Base-by-base conservation (phyloP, 2,113 vertebrate species). In the Progne subis region DNA sequence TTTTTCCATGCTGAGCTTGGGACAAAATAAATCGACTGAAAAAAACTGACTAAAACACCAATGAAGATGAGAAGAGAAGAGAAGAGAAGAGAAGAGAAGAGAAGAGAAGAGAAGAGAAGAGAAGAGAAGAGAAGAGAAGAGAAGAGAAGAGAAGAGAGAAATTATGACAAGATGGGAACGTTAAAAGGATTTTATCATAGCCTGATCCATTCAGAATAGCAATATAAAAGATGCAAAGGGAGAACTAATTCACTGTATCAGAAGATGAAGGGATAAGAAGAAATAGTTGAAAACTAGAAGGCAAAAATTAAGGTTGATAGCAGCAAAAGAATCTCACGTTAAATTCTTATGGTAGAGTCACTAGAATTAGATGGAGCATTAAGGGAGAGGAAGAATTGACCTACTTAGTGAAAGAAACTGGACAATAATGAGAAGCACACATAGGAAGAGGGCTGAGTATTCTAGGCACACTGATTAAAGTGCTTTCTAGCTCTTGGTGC, bases 211-310 rank as follows among this genome's bases (percentile, higher is more conserved):
- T 85, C 41, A 34, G 37, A 92, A 50, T 5, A 79, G 9, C 19
- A 76, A 63, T 76, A 89, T 76, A 59, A 91, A 91, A 74, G 53
- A 87, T 39, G 9, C 70, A 92, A 92, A 75, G 31, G 23, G 87
- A 78, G 83, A 93, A 49, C 8, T 86, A 89, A 89, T 80, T 91
- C 70, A 34, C n/a, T 79, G 14, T 65, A 53, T 72, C 67, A 57
- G 41, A 88, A 94, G 77, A 79, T 82, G 65, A 92, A 89, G 17
- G 81, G 70, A 91, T 92, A 91, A 91, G 50, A 93, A 80, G 25
- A 88, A 92, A 61, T 47, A 74, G 76, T 55, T 88, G 29, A 82
- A 94, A 90, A 76, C 14, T 70, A 43, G 39, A 76, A 85, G 16
- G 20, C 28, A 82, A 90, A 94, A 84, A 65, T 55, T 82, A 76